Percentiles rank a stretch among this genome's conserved stretches.
phyloP scores from a whole-genome alignment of 2,113 vertebrate genomes.

The Blennius ocellaris region DNA sequence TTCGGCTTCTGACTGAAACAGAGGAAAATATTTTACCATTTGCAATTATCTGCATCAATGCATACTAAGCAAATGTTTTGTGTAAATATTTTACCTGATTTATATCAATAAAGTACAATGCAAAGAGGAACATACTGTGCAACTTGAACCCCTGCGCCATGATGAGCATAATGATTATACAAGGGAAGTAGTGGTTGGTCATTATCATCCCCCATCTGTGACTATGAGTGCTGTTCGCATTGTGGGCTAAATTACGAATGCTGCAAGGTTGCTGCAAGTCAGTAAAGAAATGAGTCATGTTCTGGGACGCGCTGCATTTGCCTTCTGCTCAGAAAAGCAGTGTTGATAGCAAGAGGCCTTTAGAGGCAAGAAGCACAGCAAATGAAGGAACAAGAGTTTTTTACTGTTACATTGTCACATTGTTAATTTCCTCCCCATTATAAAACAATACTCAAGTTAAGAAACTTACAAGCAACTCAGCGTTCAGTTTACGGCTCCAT shows the following conservation, averaged over 20 bases:
- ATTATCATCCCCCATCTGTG: slow-evolving; percentile 43
- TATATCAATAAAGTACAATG: not conserved
- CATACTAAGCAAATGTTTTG: not conserved
- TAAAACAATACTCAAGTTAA: slow-evolving; percentile 14
- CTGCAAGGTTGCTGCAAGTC: slow-evolving; percentile 24
- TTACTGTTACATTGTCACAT: slow-evolving; percentile 3
- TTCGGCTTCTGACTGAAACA: not conserved
- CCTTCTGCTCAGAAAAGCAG: slow-evolving; percentile 6
- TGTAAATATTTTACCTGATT: not conserved
- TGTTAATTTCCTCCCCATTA: slow-evolving; percentile 16
- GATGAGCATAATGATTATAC: slow-evolving; percentile 17
- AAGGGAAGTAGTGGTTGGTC: slow-evolving; percentile 15
- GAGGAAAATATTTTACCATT: not conserved
- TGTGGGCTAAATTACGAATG: slow-evolving; percentile 9
- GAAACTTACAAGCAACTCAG: not conserved
- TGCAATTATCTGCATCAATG: not conserved
- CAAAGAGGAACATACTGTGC: not conserved
- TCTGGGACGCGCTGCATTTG: slow-evolving; percentile 26
- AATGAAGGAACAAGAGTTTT: slow-evolving; percentile 1
- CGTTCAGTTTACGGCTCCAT: slow-evolving; percentile 31
- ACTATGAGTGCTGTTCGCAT: slow-evolving; percentile 20
- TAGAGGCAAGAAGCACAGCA: slow-evolving; percentile 5
- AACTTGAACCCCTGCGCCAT: not conserved
- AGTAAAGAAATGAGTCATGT: slow-evolving; percentile 29
- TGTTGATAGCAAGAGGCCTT: not conserved